These are phyloP conservation scores for Paelopatides confundens DNA, from an alignment of 53 echinoderm and acorn worm genomes.

Conservation along the genomic window DNA sequence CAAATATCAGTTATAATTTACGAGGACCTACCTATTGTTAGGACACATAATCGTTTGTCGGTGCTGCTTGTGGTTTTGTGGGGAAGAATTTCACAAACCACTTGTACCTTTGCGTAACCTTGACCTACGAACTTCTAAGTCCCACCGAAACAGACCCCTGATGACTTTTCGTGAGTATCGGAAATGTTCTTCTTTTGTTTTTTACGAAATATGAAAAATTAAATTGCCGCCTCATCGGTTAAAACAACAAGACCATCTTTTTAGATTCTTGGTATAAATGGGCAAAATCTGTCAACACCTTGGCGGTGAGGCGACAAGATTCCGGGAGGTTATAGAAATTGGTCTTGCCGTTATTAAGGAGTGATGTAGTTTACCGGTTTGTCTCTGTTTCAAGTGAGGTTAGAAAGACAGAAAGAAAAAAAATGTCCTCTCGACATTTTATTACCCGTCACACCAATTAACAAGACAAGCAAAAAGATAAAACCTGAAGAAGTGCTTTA, in stretches of 20 bases:
- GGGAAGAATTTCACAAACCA: constrained; percentile 8
- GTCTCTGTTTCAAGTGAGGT: background rate
- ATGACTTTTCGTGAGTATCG: constrained; percentile 6
- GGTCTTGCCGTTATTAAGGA: background rate
- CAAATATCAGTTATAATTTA: constrained; percentile 20
- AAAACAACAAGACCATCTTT: constrained; percentile 4
- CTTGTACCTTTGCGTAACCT: constrained; percentile 31
- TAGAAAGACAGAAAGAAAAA: no score
- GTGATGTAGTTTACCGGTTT: background rate
- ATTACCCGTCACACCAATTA: constrained; percentile 32
- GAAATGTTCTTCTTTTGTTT: background rate
- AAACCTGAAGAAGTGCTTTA: constrained; percentile 15
- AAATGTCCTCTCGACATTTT: constrained; percentile 41
- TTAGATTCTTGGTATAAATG: constrained; percentile 28
- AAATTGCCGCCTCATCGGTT: background rate
- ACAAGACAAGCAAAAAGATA: constrained; percentile 42
- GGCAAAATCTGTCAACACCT: constrained; percentile 39
- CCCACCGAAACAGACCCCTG: background rate
- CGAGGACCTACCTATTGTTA: constrained; percentile 8
- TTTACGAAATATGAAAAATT: background rate
- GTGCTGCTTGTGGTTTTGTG: constrained; percentile 24
- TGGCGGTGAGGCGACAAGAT: constrained; percentile 27
- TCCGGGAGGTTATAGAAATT: background rate
- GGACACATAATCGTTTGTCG: constrained; percentile 38
- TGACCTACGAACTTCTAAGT: background rate